These are phyloP conservation scores for Poeciliopsis infans DNA, from an alignment of 2,797 vertebrate genomes.

Conservation along the genomic window DNA sequence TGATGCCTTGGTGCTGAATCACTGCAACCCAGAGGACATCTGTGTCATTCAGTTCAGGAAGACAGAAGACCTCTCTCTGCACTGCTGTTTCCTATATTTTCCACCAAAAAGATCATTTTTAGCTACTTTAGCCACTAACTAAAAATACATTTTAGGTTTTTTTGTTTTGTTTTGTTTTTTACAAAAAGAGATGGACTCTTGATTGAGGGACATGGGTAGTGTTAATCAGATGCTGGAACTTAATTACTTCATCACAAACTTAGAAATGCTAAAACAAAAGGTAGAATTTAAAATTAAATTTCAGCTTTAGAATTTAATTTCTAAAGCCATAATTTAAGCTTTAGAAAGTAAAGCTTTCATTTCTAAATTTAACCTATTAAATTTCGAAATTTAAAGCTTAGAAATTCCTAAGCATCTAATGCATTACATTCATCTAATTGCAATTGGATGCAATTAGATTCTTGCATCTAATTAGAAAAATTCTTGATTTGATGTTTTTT, in stretches of 20 bases:
- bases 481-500: not conserved
- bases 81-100: not conserved
- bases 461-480: no score
- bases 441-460: no score
- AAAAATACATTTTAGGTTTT: not conserved
- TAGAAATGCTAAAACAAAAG: not conserved
- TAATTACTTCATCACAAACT: conserved; percentile 3
- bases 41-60: conserved; percentile 26
- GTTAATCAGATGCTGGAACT: conserved; percentile 5
- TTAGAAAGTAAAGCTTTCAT: no score
- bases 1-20: conserved; percentile 37
- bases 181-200: conserved; percentile 10
- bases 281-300: not conserved
- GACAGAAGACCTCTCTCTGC: not conserved
- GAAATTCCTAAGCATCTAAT: no score
- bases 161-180: not conserved
- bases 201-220: not conserved
- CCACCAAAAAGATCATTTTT: not conserved
- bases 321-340: no score
- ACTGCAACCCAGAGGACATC: conserved; percentile 33
- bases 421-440: no score
- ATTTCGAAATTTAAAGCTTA: no score
- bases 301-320: no score
- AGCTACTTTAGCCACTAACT: not conserved
- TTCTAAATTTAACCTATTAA: no score